Evolutionary conservation across 2,113 vertebrate genomes (phyloP), one percentile per base, ranked within the genome.

Genomic region (Salvelinus fontinalis): DNA sequence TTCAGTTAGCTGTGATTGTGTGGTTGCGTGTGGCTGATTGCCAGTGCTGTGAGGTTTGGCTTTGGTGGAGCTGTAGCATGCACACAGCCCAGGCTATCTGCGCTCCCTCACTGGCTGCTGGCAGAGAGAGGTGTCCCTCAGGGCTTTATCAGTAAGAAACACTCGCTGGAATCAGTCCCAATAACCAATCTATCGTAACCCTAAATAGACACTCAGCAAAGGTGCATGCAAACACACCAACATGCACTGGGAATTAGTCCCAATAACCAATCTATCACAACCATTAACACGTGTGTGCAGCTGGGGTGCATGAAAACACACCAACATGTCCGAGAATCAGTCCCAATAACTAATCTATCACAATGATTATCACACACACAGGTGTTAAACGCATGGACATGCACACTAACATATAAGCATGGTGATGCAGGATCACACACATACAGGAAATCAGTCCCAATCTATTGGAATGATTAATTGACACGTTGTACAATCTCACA

Each of bases 61-160:
- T 82, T 77, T 39, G 0, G 64, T 11, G 11, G 57, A 78, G 59
- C 72, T 82, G 44, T 13, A 75, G 79, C 77, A 75, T 74, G 68
- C 69, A n/a, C 9, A 77, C 51, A 54, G 51, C 51, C 51, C 51
- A 74, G 82, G 73, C 72, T 79, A 79, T 84, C 85, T 64, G 9
- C 64, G 22, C 80, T 86, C 86, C 86, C 79, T 80, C 49, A 3
- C 18, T 78, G 77, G 73, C 49, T 82, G 71, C 72, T 83, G 84
- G 82, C 73, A 83, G 75, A 70, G 9, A 26, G 26, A 67, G 78
- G 74, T 49, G 12, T 67, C 75, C 70, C 75, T 49, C 13, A 60
- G 73, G 84, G 81, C 67, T 87, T 90, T 88, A 88, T 89, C 86
- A 83, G 81, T 73, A 76, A 70, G 57, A 29, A 81, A 87, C 86